Evolutionary conservation across 1,140 invertebrate species (phyloP), one percentile per base, ranked within the genome.

Genomic region (Colletes gigas): DNA sequence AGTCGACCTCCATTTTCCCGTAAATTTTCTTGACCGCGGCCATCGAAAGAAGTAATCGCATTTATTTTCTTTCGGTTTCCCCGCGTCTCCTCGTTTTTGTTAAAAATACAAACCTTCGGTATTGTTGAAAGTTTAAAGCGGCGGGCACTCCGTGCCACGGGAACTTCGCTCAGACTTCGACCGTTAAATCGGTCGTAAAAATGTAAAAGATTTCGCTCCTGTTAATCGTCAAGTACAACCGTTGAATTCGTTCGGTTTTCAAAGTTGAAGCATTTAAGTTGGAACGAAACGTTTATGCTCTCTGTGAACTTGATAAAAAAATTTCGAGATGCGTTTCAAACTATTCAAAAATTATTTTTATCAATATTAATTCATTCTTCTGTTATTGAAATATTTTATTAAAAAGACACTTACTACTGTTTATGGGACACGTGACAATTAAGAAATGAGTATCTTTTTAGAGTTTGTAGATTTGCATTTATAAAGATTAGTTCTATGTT

Each of bases 151-250:
- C 30, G 30, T 30, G 30, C 30, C 30, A 30, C 30, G 30, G 30
- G 30, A 30, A 30, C 30, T 30, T 30, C 30, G 30, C 44, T 44
- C 17, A 17, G 63, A 8, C 14, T 14, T 4, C 30, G 60, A 19
- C 63, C 10, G 8, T 66, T 47, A 47, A 66, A 66, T 41, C 62
- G 17, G 62, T 14, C 62, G 62, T 39, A 66, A 47, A 66, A 47
- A 66, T 17, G 63, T 66, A 66, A 66, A 66, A 47, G 41, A 66
- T 66, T 66, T 44, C 12, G 39, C 30, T 30, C 30, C 30, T 30
- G 30, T 30, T 30, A 30, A 9, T 17, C 39, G 63, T 66, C 19
- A 47, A 41, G 30, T 14, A 17, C 17, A 41, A 19, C 63, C 17
- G 7, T 47, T 47, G 47, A 66, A n/a, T 47, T 66, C 41, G n/a